Evolutionary conservation across 2,797 vertebrate species (phyloP).

Genomic region (Rhinella marina): DNA sequence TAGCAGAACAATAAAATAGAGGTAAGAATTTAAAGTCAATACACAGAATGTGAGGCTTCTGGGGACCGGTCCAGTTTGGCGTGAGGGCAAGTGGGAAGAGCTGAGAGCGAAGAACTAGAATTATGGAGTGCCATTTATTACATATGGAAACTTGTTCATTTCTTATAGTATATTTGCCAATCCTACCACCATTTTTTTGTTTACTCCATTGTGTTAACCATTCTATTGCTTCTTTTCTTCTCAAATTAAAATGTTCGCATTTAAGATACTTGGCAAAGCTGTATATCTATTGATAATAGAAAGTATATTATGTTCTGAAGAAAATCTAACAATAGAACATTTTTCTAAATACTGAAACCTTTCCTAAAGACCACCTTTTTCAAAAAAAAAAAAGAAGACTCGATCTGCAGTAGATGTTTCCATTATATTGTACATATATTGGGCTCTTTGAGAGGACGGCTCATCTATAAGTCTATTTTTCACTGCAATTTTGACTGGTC

Average conservation of each 20-base stretch:
- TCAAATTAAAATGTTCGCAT: background rate
- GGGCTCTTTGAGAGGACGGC: no score
- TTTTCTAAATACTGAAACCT: no score
- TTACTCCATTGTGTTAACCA: background rate
- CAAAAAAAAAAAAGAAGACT: no score
- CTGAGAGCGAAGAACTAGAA: background rate
- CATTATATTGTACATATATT: no score
- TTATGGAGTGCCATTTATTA: slow-evolving; percentile 3
- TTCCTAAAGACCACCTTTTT: no score
- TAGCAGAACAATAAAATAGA: slow-evolving; percentile 43
- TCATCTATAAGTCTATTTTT: no score
- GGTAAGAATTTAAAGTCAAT: slow-evolving; percentile 37
- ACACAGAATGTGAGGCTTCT: slow-evolving; percentile 9
- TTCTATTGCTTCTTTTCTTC: background rate
- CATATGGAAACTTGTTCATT: slow-evolving; percentile 24
- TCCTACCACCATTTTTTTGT: background rate
- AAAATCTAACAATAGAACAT: no score
- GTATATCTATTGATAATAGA: background rate
- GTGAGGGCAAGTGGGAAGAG: slow-evolving; percentile 3
- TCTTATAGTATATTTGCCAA: background rate
- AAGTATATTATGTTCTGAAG: no score
- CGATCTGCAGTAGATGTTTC: no score
- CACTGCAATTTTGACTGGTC: no score
- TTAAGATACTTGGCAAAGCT: background rate
- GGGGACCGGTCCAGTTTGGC: slow-evolving; percentile 5